Conservation (phyloP, 2,113 vertebrate species). For the Malaclemys terrapin region DNA sequence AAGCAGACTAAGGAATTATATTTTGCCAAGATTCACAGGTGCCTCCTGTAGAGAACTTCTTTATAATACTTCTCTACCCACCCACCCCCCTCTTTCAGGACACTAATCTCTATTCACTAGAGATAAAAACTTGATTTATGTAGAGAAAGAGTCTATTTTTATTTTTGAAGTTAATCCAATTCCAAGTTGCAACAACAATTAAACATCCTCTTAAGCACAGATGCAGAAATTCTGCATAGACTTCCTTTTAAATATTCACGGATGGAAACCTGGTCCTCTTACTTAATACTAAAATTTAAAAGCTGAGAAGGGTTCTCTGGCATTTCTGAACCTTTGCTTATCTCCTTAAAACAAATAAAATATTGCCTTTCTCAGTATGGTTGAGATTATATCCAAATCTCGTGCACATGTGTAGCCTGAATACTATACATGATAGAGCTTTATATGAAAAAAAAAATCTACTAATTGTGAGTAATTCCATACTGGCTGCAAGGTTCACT, state of each 20-base stretch:
- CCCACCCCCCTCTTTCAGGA: not conserved
- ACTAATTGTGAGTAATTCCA: conserved; percentile 5
- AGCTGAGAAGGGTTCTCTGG: not conserved
- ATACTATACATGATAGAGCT: conserved; percentile 28
- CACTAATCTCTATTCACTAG: conserved; percentile 74
- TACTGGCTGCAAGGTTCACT: conserved; percentile 43
- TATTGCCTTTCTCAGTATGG: not conserved
- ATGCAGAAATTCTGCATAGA: conserved; percentile 67
- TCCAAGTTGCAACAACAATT: conserved; percentile 44
- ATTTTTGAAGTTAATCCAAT: conserved; percentile 72
- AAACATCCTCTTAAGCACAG: conserved; percentile 69
- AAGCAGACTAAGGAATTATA: conserved; percentile 52
- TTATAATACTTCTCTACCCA: conserved; percentile 48
- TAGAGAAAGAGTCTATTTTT: conserved; percentile 72
- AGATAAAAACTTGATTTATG: conserved; percentile 22
- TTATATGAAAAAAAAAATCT: conserved; percentile 45
- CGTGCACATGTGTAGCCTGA: not conserved
- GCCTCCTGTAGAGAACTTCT: conserved; percentile 64
- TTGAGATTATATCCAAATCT: not conserved
- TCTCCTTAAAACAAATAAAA: not conserved
- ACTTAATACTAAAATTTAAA: fast-evolving
- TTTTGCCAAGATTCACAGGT: conserved; percentile 85
- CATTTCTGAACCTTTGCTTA: not conserved
- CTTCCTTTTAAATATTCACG: conserved; percentile 66
- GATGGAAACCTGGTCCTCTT: conserved; percentile 31